Conservation (phyloP, 2,888 invertebrate genomes). For the Diadegma fenestrale region DNA sequence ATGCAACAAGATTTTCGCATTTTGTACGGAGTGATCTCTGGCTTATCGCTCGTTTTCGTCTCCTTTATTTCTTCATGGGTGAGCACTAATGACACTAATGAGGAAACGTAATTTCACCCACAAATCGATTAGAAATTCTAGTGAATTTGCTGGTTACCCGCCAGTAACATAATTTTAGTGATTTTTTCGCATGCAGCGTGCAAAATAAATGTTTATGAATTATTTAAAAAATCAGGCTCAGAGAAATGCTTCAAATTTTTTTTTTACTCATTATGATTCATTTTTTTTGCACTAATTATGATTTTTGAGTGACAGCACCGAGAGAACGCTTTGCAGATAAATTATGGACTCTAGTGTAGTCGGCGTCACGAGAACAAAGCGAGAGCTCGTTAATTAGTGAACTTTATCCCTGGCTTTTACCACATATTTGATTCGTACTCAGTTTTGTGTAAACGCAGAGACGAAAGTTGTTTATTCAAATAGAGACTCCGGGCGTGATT, state of each 20-base stretch:
- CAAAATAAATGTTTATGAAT: background rate
- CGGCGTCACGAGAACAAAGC: conserved; percentile 37
- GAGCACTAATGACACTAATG: no score
- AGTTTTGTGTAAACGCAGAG: conserved; percentile 23
- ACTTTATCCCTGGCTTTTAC: conserved; percentile 47
- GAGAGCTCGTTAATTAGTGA: conserved; percentile 58
- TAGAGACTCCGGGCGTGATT: background rate
- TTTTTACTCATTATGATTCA: background rate
- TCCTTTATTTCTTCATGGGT: background rate
- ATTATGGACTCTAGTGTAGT: conserved; percentile 33
- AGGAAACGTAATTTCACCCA: no score
- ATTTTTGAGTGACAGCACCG: background rate
- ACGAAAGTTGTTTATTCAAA: background rate
- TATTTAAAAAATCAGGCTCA: background rate
- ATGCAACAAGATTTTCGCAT: background rate
- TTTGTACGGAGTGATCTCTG: background rate
- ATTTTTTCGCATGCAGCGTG: background rate
- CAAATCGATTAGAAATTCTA: no score
- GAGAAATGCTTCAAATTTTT: background rate
- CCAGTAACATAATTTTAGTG: background rate
- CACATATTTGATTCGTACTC: conserved; percentile 45
- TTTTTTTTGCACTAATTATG: background rate
- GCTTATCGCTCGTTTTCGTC: background rate
- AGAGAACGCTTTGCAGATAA: background rate
- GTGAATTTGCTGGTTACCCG: no score